Evolutionary conservation across 2,113 vertebrate species (phyloP), one percentile per base, ranked within the genome.

Genomic region (Poicephalus gulielmi): DNA sequence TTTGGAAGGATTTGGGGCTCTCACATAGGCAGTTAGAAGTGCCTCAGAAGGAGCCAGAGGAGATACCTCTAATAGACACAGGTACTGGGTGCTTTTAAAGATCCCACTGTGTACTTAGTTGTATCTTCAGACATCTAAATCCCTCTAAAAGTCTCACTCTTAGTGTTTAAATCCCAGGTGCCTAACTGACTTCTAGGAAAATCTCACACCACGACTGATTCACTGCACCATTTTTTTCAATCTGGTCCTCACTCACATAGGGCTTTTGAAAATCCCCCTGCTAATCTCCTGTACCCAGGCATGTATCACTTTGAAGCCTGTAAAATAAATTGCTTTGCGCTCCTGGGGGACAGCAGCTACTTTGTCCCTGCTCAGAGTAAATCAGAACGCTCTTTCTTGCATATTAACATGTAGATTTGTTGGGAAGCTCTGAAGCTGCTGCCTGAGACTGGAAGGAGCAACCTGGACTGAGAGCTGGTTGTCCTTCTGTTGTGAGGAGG

Each of bases 91-190:
- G 80, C 60, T 93, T 81, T 86, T 44, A 88, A 63, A 94, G 93
- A 88, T 92, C 82, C 90, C 50, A 43, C 84, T 80, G 4, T 27
- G 44, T 63, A 55, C 59, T 90, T 86, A 63, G 57, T 49, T 94
- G 31, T 83, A 88, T 96, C 95, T 95, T 92, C 88, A 96, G 91
- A 82, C 92, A 93, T 82, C 95, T 94, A 96, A 94, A 95, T 95
- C 91, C 92, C 66, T 96, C 89, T 91, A 71, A 92, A 97, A 92
- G 91, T 96, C 86, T 92, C 91, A 60, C 86, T 95, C 69, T 95
- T 46, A 67, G 91, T 89, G 74, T 41, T 92, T 85, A 96, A 97
- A 95, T 94, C 96, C 95, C 93, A 96, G 91, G 93, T 95, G 90
- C 82, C 94, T 91, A 92, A 55, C 82, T 94, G 87, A 85, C 81